phyloP scores from a whole-genome alignment of 30 jellyfish, hydroid and myxozoan species.

The Pelagia noctiluca region DNA sequence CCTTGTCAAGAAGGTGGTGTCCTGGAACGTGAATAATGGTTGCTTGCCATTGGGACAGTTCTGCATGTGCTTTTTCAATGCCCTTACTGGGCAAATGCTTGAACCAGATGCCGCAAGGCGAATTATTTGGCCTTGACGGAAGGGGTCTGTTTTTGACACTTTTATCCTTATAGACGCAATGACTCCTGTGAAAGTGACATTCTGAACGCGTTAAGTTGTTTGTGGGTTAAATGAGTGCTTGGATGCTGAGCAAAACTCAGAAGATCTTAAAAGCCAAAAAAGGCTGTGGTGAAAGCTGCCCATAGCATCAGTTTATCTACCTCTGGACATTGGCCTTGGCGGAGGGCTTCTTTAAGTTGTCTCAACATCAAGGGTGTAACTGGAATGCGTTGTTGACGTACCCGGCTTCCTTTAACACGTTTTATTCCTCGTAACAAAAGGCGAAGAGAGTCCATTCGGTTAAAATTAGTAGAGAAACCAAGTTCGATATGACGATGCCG shows the following conservation, averaged over 20 bases:
- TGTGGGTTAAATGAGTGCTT: not conserved
- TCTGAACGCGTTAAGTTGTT: not conserved
- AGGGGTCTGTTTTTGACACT: not conserved
- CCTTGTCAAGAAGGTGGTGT: not conserved
- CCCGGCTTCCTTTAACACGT: not conserved
- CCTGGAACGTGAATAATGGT: not conserved
- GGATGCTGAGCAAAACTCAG: not conserved
- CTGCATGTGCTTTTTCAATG: not conserved
- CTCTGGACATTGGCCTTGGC: not conserved
- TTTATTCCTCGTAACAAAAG: not conserved
- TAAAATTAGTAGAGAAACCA: not conserved
- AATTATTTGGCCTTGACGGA: not conserved
- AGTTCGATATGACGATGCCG: slow-evolving; percentile 7
- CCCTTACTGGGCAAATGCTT: not conserved
- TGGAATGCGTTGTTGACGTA: not conserved
- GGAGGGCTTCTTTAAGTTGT: not conserved
- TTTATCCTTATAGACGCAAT: not conserved
- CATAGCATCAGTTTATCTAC: not conserved
- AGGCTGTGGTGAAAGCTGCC: not conserved
- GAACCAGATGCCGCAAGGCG: not conserved
- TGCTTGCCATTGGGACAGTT: not conserved
- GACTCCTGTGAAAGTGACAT: not conserved
- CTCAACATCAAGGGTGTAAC: not conserved
- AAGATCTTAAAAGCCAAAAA: not conserved
- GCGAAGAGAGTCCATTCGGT: not conserved